Percentiles rank a stretch among this genome's conserved stretches.
Conservation (phyloP, 2,797 vertebrate genomes). For the Lindbergichthys nudifrons region DNA sequence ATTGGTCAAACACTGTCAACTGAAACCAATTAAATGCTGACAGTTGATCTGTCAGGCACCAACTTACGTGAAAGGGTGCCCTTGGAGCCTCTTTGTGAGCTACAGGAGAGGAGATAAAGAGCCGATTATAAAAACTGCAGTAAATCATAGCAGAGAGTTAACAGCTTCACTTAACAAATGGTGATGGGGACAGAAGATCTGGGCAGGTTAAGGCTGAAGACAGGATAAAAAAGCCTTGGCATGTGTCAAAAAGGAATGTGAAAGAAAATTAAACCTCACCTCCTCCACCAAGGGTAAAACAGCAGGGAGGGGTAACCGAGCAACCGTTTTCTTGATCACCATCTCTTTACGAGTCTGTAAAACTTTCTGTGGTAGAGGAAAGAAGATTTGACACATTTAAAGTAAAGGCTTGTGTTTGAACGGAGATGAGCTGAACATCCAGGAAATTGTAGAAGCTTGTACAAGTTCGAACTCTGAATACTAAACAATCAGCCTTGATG, state of each 20-base stretch:
- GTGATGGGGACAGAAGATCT: neutral
- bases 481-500: neutral
- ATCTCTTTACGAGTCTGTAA: conserved; percentile 91
- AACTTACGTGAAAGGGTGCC: conserved; percentile 92
- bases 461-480: neutral
- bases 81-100: conserved; percentile 94
- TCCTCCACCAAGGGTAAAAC: conserved; percentile 94
- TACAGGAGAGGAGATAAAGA: conserved; percentile 59
- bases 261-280: conserved; percentile 76
- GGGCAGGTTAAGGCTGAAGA: neutral
- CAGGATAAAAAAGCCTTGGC: neutral
- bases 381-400: neutral
- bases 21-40: neutral
- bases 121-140: conserved; percentile 20
- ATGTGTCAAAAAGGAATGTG: neutral
- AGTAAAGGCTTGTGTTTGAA: neutral
- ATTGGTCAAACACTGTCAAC: neutral
- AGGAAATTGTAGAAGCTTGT: neutral
- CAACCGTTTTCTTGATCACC: conserved; percentile 94
- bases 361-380: conserved; percentile 88
- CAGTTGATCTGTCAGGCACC: neutral
- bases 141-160: neutral
- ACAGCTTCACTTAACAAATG: neutral
- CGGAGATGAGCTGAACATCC: neutral
- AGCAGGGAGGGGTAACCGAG: conserved; percentile 92